Evolutionary conservation across 1,140 invertebrate genomes (phyloP).

Genomic region (Dinothrombium tinctorium): DNA sequence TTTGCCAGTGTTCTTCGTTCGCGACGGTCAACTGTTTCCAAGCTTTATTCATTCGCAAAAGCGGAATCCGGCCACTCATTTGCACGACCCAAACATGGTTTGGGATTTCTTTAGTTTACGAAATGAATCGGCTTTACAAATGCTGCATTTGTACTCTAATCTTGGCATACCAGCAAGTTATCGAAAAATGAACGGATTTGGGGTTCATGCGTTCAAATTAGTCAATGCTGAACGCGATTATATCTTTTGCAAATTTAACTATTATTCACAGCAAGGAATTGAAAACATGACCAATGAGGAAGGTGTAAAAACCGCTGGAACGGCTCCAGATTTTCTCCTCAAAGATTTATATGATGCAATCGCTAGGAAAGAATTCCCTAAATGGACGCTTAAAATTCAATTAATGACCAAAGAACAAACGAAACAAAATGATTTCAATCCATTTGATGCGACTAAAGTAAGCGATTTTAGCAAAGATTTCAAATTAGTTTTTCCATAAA

Average conservation of each 20-base stretch:
- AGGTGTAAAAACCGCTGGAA: conserved; percentile 40
- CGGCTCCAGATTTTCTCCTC: conserved; percentile 67
- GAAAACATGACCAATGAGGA: conserved; percentile 49
- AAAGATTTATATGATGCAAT: conserved; percentile 76
- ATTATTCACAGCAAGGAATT: conserved; percentile 59
- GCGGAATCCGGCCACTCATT: conserved; percentile 71
- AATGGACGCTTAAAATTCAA: conserved; percentile 45
- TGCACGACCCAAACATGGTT: conserved; percentile 77
- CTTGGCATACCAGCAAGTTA: conserved; percentile 76
- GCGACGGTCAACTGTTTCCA: conserved; percentile 80
- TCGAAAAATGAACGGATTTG: conserved; percentile 83
- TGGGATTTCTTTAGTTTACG: conserved; percentile 83
- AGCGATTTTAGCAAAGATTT: too few species aligned
- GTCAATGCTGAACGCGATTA: conserved; percentile 52
- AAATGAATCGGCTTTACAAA: conserved; percentile 65
- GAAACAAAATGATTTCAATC: conserved; percentile 45
- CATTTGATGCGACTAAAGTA: conserved; percentile 72
- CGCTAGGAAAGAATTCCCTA: conserved; percentile 45
- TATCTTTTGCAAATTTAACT: conserved; percentile 74
- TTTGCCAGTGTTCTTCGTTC: conserved; percentile 84
- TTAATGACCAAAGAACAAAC: conserved; percentile 33
- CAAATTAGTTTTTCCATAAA: too few species aligned
- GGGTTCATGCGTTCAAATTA: conserved; percentile 80
- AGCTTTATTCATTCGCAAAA: conserved; percentile 83
- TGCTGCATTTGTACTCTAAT: conserved; percentile 65